These are phyloP conservation scores for Bradypodion pumilum DNA, from an alignment of 2,797 vertebrate species.

Conservation along the genomic window DNA sequence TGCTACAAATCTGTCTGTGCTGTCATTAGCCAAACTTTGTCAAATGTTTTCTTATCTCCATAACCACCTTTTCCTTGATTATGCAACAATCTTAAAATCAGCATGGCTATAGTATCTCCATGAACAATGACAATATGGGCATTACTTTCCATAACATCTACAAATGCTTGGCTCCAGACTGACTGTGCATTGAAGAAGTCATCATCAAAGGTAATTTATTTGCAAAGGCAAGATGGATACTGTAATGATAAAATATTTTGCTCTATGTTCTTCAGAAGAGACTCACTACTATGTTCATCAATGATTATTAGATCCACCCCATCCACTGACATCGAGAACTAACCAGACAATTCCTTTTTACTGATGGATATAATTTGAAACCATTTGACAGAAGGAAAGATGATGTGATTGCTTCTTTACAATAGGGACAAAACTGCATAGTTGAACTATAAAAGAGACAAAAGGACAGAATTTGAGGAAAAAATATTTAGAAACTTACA, in stretches of 20 bases:
- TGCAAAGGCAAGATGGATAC: constrained; percentile 11
- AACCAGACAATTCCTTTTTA: neutral
- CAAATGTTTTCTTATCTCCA: neutral
- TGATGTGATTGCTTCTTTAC: neutral
- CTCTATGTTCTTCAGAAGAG: neutral
- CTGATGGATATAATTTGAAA: constrained; percentile 8
- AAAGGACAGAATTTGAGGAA: too few species aligned
- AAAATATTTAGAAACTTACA: neutral
- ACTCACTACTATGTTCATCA: neutral
- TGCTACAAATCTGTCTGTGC: constrained; percentile 15
- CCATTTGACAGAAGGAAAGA: neutral
- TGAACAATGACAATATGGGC: constrained; percentile 5
- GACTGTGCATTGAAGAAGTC: neutral
- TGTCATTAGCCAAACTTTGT: constrained; percentile 27
- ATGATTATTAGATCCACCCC: constrained; percentile 9
- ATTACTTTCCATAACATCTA: neutral
- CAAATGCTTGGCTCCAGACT: neutral
- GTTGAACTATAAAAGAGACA: neutral
- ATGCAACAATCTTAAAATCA: constrained; percentile 4
- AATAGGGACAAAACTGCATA: neutral
- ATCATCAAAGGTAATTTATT: neutral
- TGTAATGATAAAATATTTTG: neutral
- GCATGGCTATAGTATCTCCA: constrained; percentile 9
- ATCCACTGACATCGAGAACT: constrained; percentile 15
- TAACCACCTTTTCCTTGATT: neutral